phyloP scores from a whole-genome alignment of 2,113 vertebrate genomes.

The Triplophysa rosa region DNA sequence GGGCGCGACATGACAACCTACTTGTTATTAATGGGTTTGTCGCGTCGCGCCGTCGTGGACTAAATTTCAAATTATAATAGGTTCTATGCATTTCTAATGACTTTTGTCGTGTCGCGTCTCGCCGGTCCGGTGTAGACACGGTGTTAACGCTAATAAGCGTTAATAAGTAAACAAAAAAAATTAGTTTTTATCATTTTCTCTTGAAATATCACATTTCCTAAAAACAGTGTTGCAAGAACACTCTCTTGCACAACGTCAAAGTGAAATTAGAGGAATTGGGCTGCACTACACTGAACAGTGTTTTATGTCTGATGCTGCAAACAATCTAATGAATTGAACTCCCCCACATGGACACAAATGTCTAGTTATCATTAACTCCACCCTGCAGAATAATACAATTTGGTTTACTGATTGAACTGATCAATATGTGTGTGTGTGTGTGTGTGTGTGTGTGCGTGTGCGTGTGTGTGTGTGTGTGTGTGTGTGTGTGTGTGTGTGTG shows the following conservation, averaged over 20 bases:
- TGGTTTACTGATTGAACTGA: constrained; percentile 15
- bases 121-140: no score
- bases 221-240: neutral
- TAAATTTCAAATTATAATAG: no score
- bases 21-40: no score
- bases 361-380: constrained; percentile 25
- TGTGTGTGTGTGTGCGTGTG: constrained; percentile 24
- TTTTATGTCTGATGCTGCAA: constrained; percentile 15
- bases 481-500: constrained; percentile 30
- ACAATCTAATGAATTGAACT: constrained; percentile 6
- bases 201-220: neutral
- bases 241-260: neutral
- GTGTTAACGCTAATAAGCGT: no score
- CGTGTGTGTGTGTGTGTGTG: constrained; percentile 35
- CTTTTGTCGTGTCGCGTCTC: no score
- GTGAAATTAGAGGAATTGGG: neutral
- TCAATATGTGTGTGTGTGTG: constrained; percentile 13
- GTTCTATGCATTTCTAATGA: no score
- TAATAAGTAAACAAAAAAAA: no score
- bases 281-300: neutral
- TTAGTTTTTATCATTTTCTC: neutral
- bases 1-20: no score
- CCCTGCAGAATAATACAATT: constrained; percentile 21
- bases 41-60: no score
- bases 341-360: neutral